Base-by-base conservation (phyloP, 2,113 vertebrate genomes). In the Gallinago paraguaiae region DNA sequence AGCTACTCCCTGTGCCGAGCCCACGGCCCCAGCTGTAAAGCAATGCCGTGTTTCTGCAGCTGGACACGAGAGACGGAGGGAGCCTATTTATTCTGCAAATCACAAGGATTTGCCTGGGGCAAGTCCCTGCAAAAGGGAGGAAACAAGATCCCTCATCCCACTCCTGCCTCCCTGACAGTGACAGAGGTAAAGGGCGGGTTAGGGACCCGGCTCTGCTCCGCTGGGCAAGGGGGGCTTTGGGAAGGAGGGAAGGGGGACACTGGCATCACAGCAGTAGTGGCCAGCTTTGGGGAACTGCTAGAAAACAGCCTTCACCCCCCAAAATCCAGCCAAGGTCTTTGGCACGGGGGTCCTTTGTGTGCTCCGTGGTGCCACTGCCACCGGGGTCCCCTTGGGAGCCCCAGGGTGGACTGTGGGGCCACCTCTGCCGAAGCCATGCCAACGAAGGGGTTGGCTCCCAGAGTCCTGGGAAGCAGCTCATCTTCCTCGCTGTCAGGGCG, bases 401-500 rank as follows among this genome's bases (percentile, higher is more conserved):
- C 30, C 65, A 31, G 45, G 50, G 28, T 1, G 2, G 51, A n/a
- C 78, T 79, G 67, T 3, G 5, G n/a, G 43, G 80, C 60, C 88
- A 93, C 63, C 71, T 90, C 84, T 46, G 31, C 87, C 46, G 76
- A 77, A 57, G 71, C 63, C 0, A 0, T 85, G 95, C 95, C 95
- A 96, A 71, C 1, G 2, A 80, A 82, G 50, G 59, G 79, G 67
- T 93, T 10, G 0, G 75, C 78, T 95, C 72, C 48, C 23, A 31
- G 72, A 89, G 90, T 48, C 88, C 93, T 91, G 96, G 93, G 95
- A 97, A 95, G 95, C 89, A 85, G 93, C 90, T 94, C 86, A 80
- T 91, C 94, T 91, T 96, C 92, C 85, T 76, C 4, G 23, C 93
- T 94, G 95, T 96, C 94, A 95, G 64, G n/a, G 41, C 67, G 74